phyloP scores from a whole-genome alignment of 2,888 invertebrate species.

The Acanthoscelides obtectus region DNA sequence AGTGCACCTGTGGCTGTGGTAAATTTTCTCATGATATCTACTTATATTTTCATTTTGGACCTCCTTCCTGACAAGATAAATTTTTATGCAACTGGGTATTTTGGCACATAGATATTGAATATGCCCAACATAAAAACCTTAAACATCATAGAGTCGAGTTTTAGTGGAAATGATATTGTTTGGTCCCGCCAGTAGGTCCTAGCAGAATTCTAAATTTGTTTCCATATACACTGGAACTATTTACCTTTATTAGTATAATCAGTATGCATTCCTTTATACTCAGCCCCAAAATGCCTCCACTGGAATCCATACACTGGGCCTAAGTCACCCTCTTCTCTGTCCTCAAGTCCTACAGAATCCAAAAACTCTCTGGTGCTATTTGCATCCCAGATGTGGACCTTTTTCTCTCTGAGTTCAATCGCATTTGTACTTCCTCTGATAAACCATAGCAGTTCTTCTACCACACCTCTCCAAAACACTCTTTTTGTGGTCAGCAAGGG shows the following conservation, averaged over 20 bases:
- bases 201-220: no score
- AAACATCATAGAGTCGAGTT: no score
- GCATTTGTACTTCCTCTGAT: slow-evolving; percentile 78
- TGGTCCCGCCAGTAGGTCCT: no score
- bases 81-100: no score
- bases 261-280: slow-evolving; percentile 74
- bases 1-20: no score
- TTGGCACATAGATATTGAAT: no score
- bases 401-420: slow-evolving; percentile 70
- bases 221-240: background rate
- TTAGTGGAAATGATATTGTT: no score
- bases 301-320: slow-evolving; percentile 98
- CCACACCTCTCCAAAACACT: slow-evolving; percentile 87
- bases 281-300: slow-evolving; percentile 95
- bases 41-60: no score
- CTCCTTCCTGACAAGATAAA: no score
- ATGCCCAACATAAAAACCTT: no score
- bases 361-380: slow-evolving; percentile 87
- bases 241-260: slow-evolving; percentile 74
- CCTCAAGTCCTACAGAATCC: slow-evolving; percentile 77
- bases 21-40: no score
- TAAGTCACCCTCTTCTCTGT: slow-evolving; percentile 89
- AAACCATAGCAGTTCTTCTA: slow-evolving; percentile 94
- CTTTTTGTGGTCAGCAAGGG: slow-evolving; percentile 93
- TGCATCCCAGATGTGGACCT: slow-evolving; percentile 93